These are phyloP conservation scores for Scelioninae gen. 1 DNA, from an alignment of 2,888 invertebrate species.

Conservation along the genomic window DNA sequence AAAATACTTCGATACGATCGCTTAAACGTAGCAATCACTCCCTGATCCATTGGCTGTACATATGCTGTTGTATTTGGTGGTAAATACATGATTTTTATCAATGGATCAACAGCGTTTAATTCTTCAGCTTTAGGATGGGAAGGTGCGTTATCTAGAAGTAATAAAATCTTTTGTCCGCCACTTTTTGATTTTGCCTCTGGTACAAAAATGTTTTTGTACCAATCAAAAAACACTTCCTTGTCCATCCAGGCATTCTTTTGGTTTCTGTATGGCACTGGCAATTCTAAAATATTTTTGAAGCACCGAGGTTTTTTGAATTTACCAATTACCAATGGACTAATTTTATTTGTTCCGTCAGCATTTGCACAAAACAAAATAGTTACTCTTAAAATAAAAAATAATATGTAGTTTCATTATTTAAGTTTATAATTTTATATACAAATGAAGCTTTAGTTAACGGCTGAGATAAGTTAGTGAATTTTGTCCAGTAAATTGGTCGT, in stretches of 20 bases:
- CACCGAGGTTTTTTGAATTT: conserved; percentile 75
- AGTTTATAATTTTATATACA: too few relatives aligned
- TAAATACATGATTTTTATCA: conserved; percentile 66
- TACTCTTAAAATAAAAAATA: too few relatives aligned
- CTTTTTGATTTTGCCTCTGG: conserved; percentile 62
- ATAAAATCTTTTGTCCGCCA: conserved; percentile 58
- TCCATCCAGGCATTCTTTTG: conserved; percentile 76
- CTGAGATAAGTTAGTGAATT: too few relatives aligned
- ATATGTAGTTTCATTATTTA: too few relatives aligned
- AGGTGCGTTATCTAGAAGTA: conserved; percentile 69
- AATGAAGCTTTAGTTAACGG: too few relatives aligned
- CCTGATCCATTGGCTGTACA: conserved; percentile 70
- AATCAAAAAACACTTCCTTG: conserved; percentile 65
- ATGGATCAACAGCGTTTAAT: conserved; percentile 51
- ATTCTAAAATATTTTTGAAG: conserved; percentile 70
- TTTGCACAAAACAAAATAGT: conserved; percentile 73
- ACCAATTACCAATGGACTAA: conserved; percentile 73
- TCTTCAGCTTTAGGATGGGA: conserved; percentile 64
- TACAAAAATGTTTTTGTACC: conserved; percentile 71
- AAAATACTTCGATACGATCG: conserved; percentile 16
- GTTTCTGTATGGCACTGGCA: conserved; percentile 69
- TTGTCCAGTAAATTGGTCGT: too few relatives aligned
- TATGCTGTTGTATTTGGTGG: conserved; percentile 72
- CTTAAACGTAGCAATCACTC: conserved; percentile 31
- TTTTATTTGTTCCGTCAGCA: conserved; percentile 62